Conservation (phyloP, 2,888 invertebrate species). For the Iphiclides podalirius region DNA sequence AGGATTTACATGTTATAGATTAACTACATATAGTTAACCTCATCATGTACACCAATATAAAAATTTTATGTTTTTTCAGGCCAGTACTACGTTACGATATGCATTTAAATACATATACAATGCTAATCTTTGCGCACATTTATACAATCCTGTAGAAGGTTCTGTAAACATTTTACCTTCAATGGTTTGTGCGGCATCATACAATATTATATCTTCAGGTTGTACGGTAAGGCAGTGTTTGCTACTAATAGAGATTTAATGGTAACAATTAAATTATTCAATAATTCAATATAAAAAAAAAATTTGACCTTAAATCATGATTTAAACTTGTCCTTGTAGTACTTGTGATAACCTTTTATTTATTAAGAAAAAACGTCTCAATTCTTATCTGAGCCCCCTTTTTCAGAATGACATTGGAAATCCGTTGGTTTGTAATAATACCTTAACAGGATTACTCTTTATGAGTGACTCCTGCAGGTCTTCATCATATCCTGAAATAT, state of each 20-base stretch:
- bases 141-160: constrained; percentile 32
- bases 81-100: constrained; percentile 37
- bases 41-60: not conserved
- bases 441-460: constrained; percentile 46
- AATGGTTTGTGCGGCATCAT: constrained; percentile 53
- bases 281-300: no score
- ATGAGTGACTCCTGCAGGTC: constrained; percentile 34
- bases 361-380: no score
- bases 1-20: no score
- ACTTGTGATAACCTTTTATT: no score
- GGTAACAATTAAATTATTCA: not conserved
- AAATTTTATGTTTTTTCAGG: constrained; percentile 34
- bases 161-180: constrained; percentile 39
- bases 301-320: no score
- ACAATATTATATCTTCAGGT: constrained; percentile 41
- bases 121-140: constrained; percentile 37
- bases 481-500: constrained; percentile 45
- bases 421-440: constrained; percentile 43
- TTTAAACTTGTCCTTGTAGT: no score
- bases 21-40: no score
- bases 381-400: no score
- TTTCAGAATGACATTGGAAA: constrained; percentile 31
- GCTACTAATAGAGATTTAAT: no score
- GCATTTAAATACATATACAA: constrained; percentile 46
- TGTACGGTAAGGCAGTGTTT: constrained; percentile 51